Evolutionary conservation across 2,113 vertebrate species (phyloP), one percentile per base, ranked within the genome.

Genomic region (Prinia subflava): DNA sequence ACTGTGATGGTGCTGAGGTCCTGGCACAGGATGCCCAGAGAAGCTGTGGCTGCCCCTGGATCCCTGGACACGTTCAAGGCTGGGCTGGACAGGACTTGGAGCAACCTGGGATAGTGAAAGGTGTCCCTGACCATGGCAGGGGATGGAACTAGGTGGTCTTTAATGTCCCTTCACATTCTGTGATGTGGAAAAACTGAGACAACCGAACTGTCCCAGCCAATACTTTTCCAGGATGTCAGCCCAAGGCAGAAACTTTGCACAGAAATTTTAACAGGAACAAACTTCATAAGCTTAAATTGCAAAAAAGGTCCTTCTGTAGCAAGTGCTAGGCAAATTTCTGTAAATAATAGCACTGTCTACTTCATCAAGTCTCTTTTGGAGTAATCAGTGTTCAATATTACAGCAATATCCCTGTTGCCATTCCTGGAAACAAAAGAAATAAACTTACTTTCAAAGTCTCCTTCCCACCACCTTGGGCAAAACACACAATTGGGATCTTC

Each of bases 401-500:
- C 6, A 75, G 15, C 41, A 46, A 83, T 25, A 21, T 21, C 31
- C 28, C 22, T 53, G 2, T 2, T 33, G 20, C n/a, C 4, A 1
- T 3, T 78, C 27, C 77, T n/a, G 30, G 24, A 74, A 91, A 77
- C 3, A 41, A 46, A 89, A 70, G 9, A 67, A 77, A 75, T 6
- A 59, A 49, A 97, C 97, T 98, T 94, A 98, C 98, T 96, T 97
- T 98, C 69, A 98, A 90, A 69, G 98, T 98, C 91, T 98, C 98
- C 73, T 96, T 98, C 50, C 98, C 98, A 69, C 98, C 98, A 93
- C 98, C 98, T 92, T 98, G 98, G 27, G 97, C 98, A 95, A 98
- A 98, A 67, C 98, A 98, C 44, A 98, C 98, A 46, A 98, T 98
- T 41, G 98, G 98, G 67, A 98, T 98, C 94, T 98, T 98, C 47